Percentiles rank a stretch among this genome's conserved stretches.
Evolutionary conservation across 2,888 invertebrate species (phyloP).

Genomic region (Synanthedon vespiformis): DNA sequence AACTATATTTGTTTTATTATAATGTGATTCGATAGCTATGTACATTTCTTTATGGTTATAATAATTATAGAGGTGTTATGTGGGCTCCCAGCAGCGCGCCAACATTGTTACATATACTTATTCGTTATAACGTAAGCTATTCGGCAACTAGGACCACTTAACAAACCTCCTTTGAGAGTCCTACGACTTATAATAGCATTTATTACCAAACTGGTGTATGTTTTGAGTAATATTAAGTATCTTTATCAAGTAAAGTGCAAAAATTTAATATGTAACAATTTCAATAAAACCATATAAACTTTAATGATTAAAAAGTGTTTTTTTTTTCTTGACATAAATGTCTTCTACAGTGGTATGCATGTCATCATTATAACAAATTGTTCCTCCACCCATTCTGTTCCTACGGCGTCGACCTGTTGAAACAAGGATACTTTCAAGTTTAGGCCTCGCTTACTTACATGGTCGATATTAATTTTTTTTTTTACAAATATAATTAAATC

Average conservation of each 20-base stretch:
- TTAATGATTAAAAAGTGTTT: conserved; percentile 29
- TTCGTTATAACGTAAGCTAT: conserved; percentile 19
- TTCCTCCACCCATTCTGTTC: too few species aligned
- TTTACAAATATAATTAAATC: too few species aligned
- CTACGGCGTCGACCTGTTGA: too few species aligned
- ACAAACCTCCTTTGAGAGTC: conserved; percentile 43
- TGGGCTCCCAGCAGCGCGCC: conserved; percentile 35
- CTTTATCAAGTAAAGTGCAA: conserved; percentile 64
- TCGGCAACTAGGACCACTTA: conserved; percentile 45
- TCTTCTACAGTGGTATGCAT: too few species aligned
- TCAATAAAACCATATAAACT: conserved; percentile 66
- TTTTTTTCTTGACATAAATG: not conserved
- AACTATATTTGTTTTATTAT: conserved; percentile 65
- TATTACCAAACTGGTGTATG: conserved; percentile 66
- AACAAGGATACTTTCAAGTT: too few species aligned
- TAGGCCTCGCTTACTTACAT: too few species aligned
- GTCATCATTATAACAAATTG: too few species aligned
- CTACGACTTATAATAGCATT: conserved; percentile 64
- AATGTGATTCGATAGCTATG: conserved; percentile 69
- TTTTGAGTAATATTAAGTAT: conserved; percentile 64
- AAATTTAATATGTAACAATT: conserved; percentile 67
- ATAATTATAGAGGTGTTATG: conserved; percentile 24
- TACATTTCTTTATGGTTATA: conserved; percentile 56
- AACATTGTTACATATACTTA: conserved; percentile 7
- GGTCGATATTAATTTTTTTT: too few species aligned